Evolutionary conservation across 2,888 invertebrate species (phyloP), one percentile per base, ranked within the genome.

Genomic region (Malthinus flaveolus): DNA sequence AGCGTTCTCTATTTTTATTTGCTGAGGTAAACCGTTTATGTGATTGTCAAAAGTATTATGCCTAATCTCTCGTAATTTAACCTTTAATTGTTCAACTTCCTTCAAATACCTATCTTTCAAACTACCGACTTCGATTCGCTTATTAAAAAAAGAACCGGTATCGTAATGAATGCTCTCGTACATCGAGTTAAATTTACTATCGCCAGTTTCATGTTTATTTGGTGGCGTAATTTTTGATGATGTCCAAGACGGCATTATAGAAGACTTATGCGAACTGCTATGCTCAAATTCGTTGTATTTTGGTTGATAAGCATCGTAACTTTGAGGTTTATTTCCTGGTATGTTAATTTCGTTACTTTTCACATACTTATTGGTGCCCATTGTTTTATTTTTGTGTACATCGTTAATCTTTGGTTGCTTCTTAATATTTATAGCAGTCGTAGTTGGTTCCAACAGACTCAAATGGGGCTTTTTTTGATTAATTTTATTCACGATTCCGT

Each of bases 91-190:
- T 50, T 75, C 74, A 34, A 78, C 68, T 62, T 78, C 78, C 50
- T 67, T 68, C 49, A 64, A 56, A 55, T 78, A 78, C 9, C 69
- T 63, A 32, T 75, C 74, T 32, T 69, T 69, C 11, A 76, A 59
- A 62, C 67, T 67, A 8, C 61, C 48, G 1, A 71, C 56, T 58
- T 78, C 73, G 11, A 66, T 62, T 36, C 65, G 66, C 63, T 70
- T 73, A 68, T 77, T 72, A 61, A 78, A 78, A 66, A 73, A 77
- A 1, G 77, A 77, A 47, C 70, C 67, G 2, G 78, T 78, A 54
- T 75, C 72, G 53, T 68, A 74, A 60, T 69, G 44, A 12, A 58
- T 32, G 4, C 39, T 15, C n/a, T 10, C n/a, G 13, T 42, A n/a
- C 23, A n/a, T 23, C 15, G n/a, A 9, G 15, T n/a, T 8, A 1